Evolutionary conservation across 2,888 invertebrate genomes (phyloP).

Genomic region (Schizaphis graminum): DNA sequence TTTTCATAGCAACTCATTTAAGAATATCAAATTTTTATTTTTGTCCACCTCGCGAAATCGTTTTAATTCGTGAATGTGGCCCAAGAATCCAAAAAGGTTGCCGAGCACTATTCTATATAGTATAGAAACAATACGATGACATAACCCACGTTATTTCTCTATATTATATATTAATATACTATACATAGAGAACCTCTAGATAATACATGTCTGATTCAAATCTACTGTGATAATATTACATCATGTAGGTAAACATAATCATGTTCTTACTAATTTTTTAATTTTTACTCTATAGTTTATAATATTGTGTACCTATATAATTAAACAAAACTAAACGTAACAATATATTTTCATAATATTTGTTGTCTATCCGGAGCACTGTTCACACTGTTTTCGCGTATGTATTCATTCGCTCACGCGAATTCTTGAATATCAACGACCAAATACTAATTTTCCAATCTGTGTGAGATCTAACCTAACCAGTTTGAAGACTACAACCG

Average conservation of each 20-base stretch:
- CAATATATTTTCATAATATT: not conserved
- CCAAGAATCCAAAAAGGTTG: no score
- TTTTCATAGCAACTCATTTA: no score
- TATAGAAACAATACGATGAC: not conserved
- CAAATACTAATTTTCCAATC: slow-evolving; percentile 54
- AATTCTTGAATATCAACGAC: slow-evolving; percentile 51
- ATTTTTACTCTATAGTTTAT: no score
- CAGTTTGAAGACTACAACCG: slow-evolving; percentile 39
- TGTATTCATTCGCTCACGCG: not conserved
- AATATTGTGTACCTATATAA: not conserved
- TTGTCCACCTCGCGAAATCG: no score
- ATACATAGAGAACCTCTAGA: not conserved
- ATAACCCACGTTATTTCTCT: not conserved
- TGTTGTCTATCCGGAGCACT: not conserved
- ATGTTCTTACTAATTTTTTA: no score
- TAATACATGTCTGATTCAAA: not conserved
- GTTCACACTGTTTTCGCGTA: not conserved
- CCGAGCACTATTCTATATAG: no score
- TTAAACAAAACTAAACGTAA: not conserved
- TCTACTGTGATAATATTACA: not conserved
- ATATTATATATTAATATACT: not conserved
- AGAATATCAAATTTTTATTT: no score
- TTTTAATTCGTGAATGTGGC: no score
- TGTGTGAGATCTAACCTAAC: slow-evolving; percentile 41
- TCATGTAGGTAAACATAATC: not conserved